Percentiles rank a stretch among this genome's conserved stretches.
Evolutionary conservation across 2,888 invertebrate species (phyloP).

Genomic region (Agapostemon virescens): DNA sequence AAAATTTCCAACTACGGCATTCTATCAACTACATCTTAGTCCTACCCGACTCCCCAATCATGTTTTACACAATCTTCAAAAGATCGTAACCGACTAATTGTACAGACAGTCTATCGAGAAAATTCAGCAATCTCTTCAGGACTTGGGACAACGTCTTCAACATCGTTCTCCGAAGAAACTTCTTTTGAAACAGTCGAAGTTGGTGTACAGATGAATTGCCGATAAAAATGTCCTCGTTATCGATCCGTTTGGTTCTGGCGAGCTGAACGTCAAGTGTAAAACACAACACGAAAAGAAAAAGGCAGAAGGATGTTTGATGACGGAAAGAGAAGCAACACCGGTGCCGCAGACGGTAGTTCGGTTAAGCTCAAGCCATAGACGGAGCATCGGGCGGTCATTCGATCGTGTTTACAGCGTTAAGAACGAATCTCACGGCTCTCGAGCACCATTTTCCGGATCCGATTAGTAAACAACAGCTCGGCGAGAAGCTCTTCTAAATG

Average conservation of each 20-base stretch:
- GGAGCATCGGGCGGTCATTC: slow-evolving; percentile 61
- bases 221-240: background rate
- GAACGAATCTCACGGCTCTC: slow-evolving; percentile 68
- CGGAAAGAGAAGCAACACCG: slow-evolving; percentile 2
- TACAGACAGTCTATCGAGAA: background rate
- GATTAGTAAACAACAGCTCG: slow-evolving; percentile 73
- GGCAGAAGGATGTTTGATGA: background rate
- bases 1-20: no score
- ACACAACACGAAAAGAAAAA: slow-evolving; percentile 5
- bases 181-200: background rate
- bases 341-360: slow-evolving; percentile 25
- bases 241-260: background rate
- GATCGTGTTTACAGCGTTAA: slow-evolving; percentile 69
- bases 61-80: background rate
- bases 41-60: no score
- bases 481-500: slow-evolving; percentile 75
- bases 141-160: background rate
- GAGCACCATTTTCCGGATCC: slow-evolving; percentile 71
- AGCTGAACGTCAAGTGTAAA: background rate
- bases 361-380: slow-evolving; percentile 34
- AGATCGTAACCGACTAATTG: background rate
- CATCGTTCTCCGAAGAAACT: background rate
- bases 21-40: no score
- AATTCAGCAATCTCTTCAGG: background rate
- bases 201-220: background rate